phyloP scores from a whole-genome alignment of 1,140 invertebrate genomes.

The Cephus cinctus region DNA sequence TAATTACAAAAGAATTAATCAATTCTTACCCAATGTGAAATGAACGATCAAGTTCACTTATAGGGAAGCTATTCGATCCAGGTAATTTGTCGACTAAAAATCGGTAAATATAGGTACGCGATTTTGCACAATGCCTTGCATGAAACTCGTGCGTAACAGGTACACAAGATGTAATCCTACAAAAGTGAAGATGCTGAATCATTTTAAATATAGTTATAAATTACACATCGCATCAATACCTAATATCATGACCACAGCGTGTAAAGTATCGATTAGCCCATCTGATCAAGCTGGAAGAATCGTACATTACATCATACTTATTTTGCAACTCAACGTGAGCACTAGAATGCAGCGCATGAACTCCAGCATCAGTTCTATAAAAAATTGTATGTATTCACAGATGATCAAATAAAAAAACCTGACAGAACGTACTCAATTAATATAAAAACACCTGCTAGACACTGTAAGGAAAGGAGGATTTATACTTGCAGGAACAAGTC shows the following conservation, averaged over 20 bases:
- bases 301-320: constrained; percentile 49
- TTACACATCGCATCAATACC: constrained; percentile 25
- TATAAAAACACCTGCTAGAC: constrained; percentile 63
- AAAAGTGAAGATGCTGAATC: constrained; percentile 29
- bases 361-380: constrained; percentile 70
- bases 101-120: constrained; percentile 70
- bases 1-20: no score
- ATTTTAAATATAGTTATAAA: neutral
- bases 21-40: constrained; percentile 26
- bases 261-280: constrained; percentile 62
- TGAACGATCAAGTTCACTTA: constrained; percentile 29
- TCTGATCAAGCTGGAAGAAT: constrained; percentile 46
- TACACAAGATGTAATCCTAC: constrained; percentile 57
- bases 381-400: constrained; percentile 23
- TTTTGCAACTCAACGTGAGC: constrained; percentile 65
- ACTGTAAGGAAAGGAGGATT: constrained; percentile 56
- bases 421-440: no score
- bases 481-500: constrained; percentile 43
- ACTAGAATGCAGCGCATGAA: constrained; percentile 66
- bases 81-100: constrained; percentile 50
- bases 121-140: constrained; percentile 59
- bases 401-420: constrained; percentile 13
- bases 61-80: constrained; percentile 26
- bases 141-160: constrained; percentile 63
- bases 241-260: constrained; percentile 52